phyloP scores from a whole-genome alignment of 2,797 vertebrate species.

The Steatocranus sp. region DNA sequence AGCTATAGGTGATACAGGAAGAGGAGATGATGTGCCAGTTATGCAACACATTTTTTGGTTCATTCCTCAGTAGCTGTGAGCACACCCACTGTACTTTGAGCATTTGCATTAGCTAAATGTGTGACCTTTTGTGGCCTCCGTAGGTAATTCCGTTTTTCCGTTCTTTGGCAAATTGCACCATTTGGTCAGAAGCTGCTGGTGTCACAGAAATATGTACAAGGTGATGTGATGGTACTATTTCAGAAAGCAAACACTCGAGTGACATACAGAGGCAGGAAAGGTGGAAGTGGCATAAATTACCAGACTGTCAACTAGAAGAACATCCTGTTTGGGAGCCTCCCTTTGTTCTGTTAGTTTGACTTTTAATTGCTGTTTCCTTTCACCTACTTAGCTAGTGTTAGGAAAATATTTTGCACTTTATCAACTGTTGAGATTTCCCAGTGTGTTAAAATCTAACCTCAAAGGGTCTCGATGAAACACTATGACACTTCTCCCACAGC shows the following conservation, averaged over 20 bases:
- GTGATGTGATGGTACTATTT: neutral
- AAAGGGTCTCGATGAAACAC: neutral
- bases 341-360: neutral
- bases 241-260: neutral
- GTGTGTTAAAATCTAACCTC: neutral
- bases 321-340: neutral
- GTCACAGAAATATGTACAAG: neutral
- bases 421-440: neutral
- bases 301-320: neutral
- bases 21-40: neutral
- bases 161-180: neutral
- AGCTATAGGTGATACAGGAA: neutral
- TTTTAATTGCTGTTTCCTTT: neutral
- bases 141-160: neutral
- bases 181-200: neutral
- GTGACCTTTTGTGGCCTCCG: neutral
- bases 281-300: neutral
- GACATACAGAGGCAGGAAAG: neutral
- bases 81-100: neutral
- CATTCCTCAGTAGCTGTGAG: neutral
- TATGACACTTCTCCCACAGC: accelerated
- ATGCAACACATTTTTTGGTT: neutral
- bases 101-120: neutral
- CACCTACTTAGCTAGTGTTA: too few relatives aligned
- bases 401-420: neutral